phyloP scores from a whole-genome alignment of 2,113 vertebrate genomes.

The Brienomyrus brachyistius region DNA sequence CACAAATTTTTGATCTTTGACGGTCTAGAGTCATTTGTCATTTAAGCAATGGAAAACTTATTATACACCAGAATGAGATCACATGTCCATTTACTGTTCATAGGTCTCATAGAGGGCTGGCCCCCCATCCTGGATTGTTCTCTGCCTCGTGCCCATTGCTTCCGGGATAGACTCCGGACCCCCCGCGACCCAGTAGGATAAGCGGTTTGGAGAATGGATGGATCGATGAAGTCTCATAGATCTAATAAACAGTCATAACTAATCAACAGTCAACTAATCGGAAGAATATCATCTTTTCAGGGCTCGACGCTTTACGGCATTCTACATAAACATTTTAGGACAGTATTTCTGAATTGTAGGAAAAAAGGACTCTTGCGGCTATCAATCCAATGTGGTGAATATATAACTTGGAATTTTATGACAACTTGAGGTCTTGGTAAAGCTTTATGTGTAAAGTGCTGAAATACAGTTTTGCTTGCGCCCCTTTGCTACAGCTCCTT shows the following conservation, averaged over 20 bases:
- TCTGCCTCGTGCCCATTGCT: no score
- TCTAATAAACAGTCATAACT: neutral
- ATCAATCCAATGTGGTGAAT: neutral
- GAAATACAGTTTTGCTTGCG: neutral
- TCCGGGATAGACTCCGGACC: no score
- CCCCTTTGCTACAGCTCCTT: neutral
- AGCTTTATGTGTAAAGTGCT: neutral
- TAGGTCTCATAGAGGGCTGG: no score
- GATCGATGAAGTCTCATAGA: neutral
- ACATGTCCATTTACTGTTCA: neutral
- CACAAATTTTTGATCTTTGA: neutral
- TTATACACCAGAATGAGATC: neutral
- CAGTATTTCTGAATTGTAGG: neutral
- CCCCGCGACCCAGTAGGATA: no score
- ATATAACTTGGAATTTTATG: neutral
- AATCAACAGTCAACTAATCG: neutral
- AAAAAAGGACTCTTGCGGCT: neutral
- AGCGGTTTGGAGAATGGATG: no score
- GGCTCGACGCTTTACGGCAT: neutral
- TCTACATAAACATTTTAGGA: neutral
- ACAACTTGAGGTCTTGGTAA: neutral
- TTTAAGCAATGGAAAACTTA: neutral
- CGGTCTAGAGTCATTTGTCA: neutral
- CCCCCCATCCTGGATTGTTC: no score
- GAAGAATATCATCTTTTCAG: neutral